Conservation (phyloP, 2,113 vertebrate genomes). For the Deroptyus accipitrinus region DNA sequence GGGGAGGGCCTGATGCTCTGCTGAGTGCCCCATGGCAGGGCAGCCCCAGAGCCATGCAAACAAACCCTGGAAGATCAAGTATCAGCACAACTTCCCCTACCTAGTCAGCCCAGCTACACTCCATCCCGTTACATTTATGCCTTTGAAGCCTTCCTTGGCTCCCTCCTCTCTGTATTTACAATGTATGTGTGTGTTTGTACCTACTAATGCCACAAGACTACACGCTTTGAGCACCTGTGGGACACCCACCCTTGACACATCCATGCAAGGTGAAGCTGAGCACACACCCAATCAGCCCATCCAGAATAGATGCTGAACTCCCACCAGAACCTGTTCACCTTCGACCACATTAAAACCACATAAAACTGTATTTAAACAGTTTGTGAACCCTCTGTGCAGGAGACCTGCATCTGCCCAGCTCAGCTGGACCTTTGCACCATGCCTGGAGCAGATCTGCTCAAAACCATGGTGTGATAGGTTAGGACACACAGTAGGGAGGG, state of each 20-base stretch:
- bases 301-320: background rate
- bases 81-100: background rate
- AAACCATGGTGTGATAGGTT: background rate
- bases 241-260: background rate
- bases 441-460: background rate
- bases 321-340: background rate
- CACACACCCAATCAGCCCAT: background rate
- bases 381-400: background rate
- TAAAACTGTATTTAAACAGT: background rate
- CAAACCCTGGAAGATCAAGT: conserved; percentile 31
- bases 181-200: background rate
- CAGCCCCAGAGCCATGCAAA: conserved; percentile 53
- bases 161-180: background rate
- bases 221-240: background rate
- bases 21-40: conserved; percentile 64
- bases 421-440: background rate
- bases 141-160: background rate
- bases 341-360: rapidly evolving
- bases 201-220: background rate
- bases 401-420: background rate
- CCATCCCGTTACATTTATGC: background rate
- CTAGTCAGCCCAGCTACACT: background rate
- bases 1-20: conserved; percentile 73
- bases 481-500: background rate
- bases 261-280: background rate